A percentile compares a stretch with the other conserved stretches of the same genome.
Conservation (phyloP, 2,888 invertebrate genomes). For the Beris morrisii region DNA sequence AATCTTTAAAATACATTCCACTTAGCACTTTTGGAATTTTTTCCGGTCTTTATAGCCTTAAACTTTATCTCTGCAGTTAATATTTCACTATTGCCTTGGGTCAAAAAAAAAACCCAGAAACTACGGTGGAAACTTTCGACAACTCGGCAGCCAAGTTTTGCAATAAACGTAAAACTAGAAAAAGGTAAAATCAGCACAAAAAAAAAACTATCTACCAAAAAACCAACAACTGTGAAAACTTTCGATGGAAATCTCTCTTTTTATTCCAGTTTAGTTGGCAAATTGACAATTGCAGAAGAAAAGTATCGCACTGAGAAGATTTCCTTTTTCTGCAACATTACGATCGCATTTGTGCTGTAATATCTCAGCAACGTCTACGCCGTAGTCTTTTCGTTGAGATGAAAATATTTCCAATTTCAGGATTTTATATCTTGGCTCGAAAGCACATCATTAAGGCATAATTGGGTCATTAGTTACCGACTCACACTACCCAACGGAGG, state of each 20-base stretch:
- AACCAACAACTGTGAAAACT: not conserved
- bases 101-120: constrained; percentile 2
- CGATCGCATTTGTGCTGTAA: constrained; percentile 6
- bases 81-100: not conserved
- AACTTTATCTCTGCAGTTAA: constrained; percentile 1
- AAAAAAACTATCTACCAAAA: no score
- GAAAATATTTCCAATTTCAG: not conserved
- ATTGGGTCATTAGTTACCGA: constrained; percentile 10
- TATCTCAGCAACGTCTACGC: constrained; percentile 2
- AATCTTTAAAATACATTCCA: no score
- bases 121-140: constrained; percentile 4
- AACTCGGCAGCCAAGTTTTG: constrained; percentile 13
- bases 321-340: constrained; percentile 4
- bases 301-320: constrained; percentile 8
- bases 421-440: not conserved
- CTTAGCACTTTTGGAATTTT: no score
- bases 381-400: not conserved
- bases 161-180: constrained; percentile 14
- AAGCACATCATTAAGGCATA: constrained; percentile 1
- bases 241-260: not conserved
- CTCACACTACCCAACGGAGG: no score
- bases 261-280: constrained; percentile 12
- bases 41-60: no score
- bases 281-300: constrained; percentile 19
- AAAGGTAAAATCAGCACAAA: not conserved